Percentiles rank a stretch among this genome's conserved stretches.
Conservation (phyloP, 2,888 invertebrate genomes). For the Rhagonycha fulva region DNA sequence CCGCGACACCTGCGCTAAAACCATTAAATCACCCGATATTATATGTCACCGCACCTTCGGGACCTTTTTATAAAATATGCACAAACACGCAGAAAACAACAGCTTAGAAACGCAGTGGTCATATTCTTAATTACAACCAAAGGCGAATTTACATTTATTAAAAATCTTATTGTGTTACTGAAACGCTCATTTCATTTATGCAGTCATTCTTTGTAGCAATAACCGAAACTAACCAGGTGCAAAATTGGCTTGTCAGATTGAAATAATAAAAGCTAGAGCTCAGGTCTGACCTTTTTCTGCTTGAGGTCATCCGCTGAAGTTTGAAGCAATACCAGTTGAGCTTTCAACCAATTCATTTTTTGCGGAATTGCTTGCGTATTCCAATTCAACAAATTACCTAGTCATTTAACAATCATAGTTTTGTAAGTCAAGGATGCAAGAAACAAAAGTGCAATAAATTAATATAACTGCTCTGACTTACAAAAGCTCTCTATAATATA, state of each 20-base stretch:
- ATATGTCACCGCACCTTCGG: slow-evolving; percentile 29
- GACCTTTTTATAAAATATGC: slow-evolving; percentile 19
- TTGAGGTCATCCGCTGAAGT: slow-evolving; percentile 16
- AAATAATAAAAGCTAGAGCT: slow-evolving; percentile 20
- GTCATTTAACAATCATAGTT: background rate
- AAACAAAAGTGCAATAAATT: background rate
- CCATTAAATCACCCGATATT: slow-evolving; percentile 33
- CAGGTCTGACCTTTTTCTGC: slow-evolving; percentile 18
- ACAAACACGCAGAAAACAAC: slow-evolving; percentile 18
- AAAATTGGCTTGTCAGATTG: slow-evolving; percentile 29
- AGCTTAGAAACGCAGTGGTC: background rate
- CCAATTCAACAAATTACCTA: background rate
- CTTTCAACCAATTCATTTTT: background rate
- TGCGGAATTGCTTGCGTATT: background rate
- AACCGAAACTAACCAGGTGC: slow-evolving; percentile 30
- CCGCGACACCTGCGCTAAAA: slow-evolving; percentile 35
- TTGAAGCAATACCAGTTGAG: background rate
- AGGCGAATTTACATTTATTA: background rate
- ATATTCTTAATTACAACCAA: background rate
- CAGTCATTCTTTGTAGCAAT: slow-evolving; percentile 17
- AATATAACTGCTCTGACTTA: slow-evolving; percentile 1
- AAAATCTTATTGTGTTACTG: slow-evolving; percentile 4
- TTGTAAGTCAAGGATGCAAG: background rate
- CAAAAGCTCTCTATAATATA: background rate
- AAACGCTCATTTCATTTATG: slow-evolving; percentile 18